Evolutionary conservation across 1,140 invertebrate species (phyloP).

Genomic region (Bombus picipes): DNA sequence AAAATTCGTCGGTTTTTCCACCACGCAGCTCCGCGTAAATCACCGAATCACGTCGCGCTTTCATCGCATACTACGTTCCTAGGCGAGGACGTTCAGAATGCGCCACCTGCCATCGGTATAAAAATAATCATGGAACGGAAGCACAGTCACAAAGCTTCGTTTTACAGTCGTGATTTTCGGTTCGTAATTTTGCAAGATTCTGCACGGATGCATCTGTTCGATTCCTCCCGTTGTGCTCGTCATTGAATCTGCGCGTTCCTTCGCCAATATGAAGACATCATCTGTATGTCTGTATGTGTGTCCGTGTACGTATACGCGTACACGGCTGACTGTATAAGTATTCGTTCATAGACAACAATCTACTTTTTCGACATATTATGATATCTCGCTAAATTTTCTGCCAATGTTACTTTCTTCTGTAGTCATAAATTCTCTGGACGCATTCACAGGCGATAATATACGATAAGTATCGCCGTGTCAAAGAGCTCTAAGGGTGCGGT

Average conservation of each 20-base stretch:
- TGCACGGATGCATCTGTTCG: neutral
- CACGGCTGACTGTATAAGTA: no score
- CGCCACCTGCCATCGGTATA: neutral
- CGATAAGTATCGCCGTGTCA: no score
- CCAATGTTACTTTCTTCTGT: no score
- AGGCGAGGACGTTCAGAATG: no score
- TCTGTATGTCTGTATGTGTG: neutral
- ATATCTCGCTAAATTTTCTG: no score
- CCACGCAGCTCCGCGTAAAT: neutral
- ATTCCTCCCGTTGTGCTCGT: neutral
- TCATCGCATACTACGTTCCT: neutral
- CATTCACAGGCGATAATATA: no score
- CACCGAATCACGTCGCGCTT: slow-evolving; percentile 7
- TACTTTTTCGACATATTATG: no score
- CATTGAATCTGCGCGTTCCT: neutral
- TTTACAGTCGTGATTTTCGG: neutral
- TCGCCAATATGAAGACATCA: neutral
- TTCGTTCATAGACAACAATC: no score
- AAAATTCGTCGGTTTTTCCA: slow-evolving; percentile 47
- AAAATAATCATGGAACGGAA: neutral
- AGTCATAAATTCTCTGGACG: no score
- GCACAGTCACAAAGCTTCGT: neutral
- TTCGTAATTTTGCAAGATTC: neutral
- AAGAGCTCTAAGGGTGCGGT: no score
- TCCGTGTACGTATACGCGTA: no score